Evolutionary conservation across 2,113 vertebrate species (phyloP), one percentile per base, ranked within the genome.

Genomic region (Burhinus bistriatus): DNA sequence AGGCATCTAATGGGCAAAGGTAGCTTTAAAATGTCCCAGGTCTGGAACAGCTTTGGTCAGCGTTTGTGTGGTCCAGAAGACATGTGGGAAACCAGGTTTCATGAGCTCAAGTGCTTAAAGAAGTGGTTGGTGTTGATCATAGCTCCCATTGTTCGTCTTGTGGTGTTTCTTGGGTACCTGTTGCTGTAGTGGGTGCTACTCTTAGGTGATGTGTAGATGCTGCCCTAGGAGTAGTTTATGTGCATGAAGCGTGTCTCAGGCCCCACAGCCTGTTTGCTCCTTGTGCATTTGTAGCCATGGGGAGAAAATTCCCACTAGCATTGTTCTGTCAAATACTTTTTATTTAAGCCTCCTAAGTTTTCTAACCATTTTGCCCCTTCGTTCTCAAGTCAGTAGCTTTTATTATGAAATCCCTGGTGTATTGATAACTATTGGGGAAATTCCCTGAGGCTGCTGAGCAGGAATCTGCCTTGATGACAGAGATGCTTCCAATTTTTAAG

Each of bases 401-500:
- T 92, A 70, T 86, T 75, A 13, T 88, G 92, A 83, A 93, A 96
- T 47, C 88, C 18, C 2, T 51, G 54, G 62, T 2, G 32, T 95
- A 92, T 66, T 49, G 90, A 90, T 96, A 95, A 93, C 79, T 68
- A 73, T 36, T 65, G 90, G 90, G 90, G 93, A 93, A 81, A 83
- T 58, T 88, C 93, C 96, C 68, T 34, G 51, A 82, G 88, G 92
- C 82, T 95, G 89, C 86, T 90, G 93, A 87, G 93, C 73, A 86
- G 87, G 96, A 97, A 94, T 95, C 95, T 94, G 97, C 83, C 87
- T 97, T 83, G 94, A 91, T 93, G 96, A 30, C 92, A 96, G 86
- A 88, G 90, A 87, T 80, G 85, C 91, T 87, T 97, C 94, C 96
- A 97, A 79, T 73, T 95, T 96, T 97, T 95, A 93, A 96, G 95